phyloP scores from a whole-genome alignment of 2,888 invertebrate species.

The Idaea dimidiata region DNA sequence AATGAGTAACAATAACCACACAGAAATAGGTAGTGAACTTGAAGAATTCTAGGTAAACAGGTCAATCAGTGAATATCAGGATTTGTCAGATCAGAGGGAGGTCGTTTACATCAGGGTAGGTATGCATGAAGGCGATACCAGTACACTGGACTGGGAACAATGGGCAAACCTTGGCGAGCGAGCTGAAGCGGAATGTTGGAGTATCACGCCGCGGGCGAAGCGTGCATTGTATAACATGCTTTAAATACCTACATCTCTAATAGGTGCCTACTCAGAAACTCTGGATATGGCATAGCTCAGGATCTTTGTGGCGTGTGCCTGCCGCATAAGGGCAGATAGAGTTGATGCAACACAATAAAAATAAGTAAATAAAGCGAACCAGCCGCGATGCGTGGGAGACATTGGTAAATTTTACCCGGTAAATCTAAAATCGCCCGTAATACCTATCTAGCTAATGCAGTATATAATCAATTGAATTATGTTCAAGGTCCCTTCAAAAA shows the following conservation, averaged over 20 bases:
- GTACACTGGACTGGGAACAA: conserved; percentile 32
- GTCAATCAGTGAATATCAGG: conserved; percentile 13
- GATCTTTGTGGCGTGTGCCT: no score
- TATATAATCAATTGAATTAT: no score
- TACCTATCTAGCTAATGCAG: no score
- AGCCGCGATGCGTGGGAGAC: no score
- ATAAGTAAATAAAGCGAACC: no score
- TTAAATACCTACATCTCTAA: conserved; percentile 16
- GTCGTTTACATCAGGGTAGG: conserved; percentile 46
- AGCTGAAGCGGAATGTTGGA: conserved; percentile 52
- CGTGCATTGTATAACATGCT: conserved; percentile 15
- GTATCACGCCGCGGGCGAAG: conserved; percentile 43
- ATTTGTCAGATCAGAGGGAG: conserved; percentile 31
- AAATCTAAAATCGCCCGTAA: no score
- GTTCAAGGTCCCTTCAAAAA: no score
- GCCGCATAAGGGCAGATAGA: no score
- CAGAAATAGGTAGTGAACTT: background rate
- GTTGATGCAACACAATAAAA: no score
- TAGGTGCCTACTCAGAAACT: conserved; percentile 10
- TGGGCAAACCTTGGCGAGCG: conserved; percentile 35
- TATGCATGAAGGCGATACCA: conserved; percentile 46
- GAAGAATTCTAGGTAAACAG: conserved; percentile 13
- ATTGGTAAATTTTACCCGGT: no score
- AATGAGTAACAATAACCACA: background rate
- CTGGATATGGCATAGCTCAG: no score